Evolutionary conservation across 30 jellyfish, hydroid and myxozoan genomes (phyloP).

Genomic region (Pelagia noctiluca): DNA sequence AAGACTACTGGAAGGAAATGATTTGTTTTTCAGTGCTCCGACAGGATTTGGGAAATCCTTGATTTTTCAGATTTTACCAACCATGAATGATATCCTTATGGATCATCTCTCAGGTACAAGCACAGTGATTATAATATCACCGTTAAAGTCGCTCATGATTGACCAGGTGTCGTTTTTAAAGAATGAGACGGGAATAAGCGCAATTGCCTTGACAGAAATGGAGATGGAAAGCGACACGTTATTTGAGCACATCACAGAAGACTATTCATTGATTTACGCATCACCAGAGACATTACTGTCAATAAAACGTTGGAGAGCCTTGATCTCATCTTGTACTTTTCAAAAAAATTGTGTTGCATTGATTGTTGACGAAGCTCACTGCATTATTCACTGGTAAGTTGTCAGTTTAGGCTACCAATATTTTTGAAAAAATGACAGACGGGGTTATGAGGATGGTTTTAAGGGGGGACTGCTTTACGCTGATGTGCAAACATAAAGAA

Average conservation of each 20-base stretch:
- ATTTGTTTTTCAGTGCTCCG: slow-evolving; percentile 5
- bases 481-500: too few species aligned
- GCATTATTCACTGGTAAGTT: slow-evolving; percentile 35
- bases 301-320: slow-evolving; percentile 36
- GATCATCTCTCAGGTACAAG: background rate
- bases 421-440: background rate
- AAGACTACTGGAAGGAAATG: background rate
- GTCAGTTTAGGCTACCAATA: background rate
- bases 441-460: background rate
- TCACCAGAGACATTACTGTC: slow-evolving; percentile 30
- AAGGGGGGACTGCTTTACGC: background rate
- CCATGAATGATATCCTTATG: background rate
- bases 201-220: slow-evolving; percentile 18
- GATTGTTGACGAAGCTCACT: slow-evolving; percentile 34
- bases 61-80: background rate
- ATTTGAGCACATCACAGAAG: slow-evolving; percentile 29
- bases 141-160: slow-evolving; percentile 25
- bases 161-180: slow-evolving; percentile 24
- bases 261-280: slow-evolving; percentile 26
- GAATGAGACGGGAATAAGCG: slow-evolving; percentile 28
- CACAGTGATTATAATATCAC: slow-evolving; percentile 25
- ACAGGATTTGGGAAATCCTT: background rate
- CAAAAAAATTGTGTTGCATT: slow-evolving; percentile 14
- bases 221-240: slow-evolving; percentile 36
- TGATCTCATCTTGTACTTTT: background rate